Percentiles rank a stretch among this genome's conserved stretches.
phyloP scores from a whole-genome alignment of 2,888 invertebrate species.

The Copidosoma aretas region DNA sequence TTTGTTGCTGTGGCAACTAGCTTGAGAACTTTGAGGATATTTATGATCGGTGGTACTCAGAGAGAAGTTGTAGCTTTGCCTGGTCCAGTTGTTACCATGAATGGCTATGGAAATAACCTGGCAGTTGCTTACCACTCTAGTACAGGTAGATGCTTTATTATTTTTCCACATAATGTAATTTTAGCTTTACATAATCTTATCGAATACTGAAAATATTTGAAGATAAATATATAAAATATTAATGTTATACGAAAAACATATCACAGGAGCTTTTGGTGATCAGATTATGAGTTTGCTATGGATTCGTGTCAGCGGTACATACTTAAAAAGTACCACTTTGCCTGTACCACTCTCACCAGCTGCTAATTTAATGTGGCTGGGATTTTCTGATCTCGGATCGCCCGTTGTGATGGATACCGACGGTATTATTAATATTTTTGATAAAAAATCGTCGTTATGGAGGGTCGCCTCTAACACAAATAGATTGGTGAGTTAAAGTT shows the following conservation, averaged over 20 bases:
- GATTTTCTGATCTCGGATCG: slow-evolving; percentile 81
- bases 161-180: not conserved
- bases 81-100: slow-evolving; percentile 75
- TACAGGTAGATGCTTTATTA: slow-evolving; percentile 52
- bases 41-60: slow-evolving; percentile 87
- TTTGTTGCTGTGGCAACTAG: slow-evolving; percentile 83
- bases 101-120: slow-evolving; percentile 69
- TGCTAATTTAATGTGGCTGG: slow-evolving; percentile 77
- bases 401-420: slow-evolving; percentile 79
- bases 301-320: slow-evolving; percentile 62
- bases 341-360: slow-evolving; percentile 73
- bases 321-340: slow-evolving; percentile 65
- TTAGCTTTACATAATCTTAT: not conserved
- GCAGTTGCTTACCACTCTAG: slow-evolving; percentile 74
- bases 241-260: not conserved
- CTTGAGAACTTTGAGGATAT: slow-evolving; percentile 79
- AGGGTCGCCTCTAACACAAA: slow-evolving; percentile 79
- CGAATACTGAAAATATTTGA: not conserved
- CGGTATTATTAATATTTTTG: slow-evolving; percentile 78
- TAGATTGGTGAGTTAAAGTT: slow-evolving; percentile 68
- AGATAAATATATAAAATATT: not conserved
- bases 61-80: slow-evolving; percentile 76
- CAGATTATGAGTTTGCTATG: slow-evolving; percentile 67
- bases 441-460: slow-evolving; percentile 77
- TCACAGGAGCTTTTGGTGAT: slow-evolving; percentile 63